These are phyloP conservation scores for Brachionus rubens DNA, from an alignment of 1,140 invertebrate genomes.

Conservation along the genomic window DNA sequence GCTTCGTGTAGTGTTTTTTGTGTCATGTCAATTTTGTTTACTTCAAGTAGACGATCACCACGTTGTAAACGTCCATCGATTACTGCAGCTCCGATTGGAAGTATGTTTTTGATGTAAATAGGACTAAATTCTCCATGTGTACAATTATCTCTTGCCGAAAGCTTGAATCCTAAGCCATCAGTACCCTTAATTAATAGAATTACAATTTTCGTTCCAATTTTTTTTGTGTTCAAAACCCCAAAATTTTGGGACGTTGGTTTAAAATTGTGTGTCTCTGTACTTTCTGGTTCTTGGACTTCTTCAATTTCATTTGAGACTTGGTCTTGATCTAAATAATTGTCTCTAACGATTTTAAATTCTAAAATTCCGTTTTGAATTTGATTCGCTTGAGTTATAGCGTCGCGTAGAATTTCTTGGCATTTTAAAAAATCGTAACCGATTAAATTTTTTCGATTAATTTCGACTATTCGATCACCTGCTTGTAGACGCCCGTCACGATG, in stretches of 20 bases:
- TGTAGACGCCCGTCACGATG: constrained; percentile 74
- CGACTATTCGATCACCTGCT: constrained; percentile 76
- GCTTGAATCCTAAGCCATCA: constrained; percentile 84
- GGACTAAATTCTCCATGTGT: constrained; percentile 73
- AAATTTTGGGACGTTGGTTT: constrained; percentile 42
- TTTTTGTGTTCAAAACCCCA: constrained; percentile 36
- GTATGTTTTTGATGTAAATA: constrained; percentile 96
- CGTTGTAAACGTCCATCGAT: constrained; percentile 85
- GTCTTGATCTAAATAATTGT: background rate
- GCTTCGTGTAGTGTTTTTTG: constrained; percentile 88
- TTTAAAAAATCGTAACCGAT: constrained; percentile 68
- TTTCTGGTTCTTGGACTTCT: background rate
- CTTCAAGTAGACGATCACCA: constrained; percentile 84
- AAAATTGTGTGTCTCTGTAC: background rate
- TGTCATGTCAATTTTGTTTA: constrained; percentile 76
- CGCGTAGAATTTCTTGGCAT: constrained; percentile 75
- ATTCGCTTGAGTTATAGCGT: constrained; percentile 66
- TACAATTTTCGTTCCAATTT: constrained; percentile 45
- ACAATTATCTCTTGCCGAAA: constrained; percentile 79
- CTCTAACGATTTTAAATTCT: constrained; percentile 6
- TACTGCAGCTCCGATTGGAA: constrained; percentile 92
- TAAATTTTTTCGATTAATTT: constrained; percentile 78
- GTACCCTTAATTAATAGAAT: constrained; percentile 49
- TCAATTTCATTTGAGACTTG: background rate
- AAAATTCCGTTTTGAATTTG: background rate